Conservation (phyloP, 1,140 invertebrate genomes). For the Hydropsyche tenuis region DNA sequence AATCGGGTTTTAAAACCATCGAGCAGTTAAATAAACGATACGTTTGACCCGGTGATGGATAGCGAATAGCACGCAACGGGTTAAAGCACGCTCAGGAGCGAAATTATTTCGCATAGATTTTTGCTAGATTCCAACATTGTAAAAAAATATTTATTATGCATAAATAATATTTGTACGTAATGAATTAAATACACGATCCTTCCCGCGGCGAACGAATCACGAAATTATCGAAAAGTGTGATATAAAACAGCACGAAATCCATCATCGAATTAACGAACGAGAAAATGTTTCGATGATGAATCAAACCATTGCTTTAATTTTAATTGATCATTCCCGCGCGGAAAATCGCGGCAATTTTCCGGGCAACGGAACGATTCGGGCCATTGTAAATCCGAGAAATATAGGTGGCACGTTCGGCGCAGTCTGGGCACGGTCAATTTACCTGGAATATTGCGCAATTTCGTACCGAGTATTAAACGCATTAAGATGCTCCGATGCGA, state of each 20-base stretch:
- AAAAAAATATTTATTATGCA: no score
- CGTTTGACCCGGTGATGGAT: constrained; percentile 1
- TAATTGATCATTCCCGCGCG: no score
- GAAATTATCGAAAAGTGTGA: background rate
- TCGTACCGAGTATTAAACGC: constrained; percentile 43
- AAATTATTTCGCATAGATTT: no score
- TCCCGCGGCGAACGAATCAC: background rate
- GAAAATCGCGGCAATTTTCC: no score
- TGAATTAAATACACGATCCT: background rate
- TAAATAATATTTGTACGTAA: background rate
- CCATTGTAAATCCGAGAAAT: background rate
- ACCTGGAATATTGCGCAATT: constrained; percentile 34
- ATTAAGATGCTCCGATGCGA: constrained; percentile 47
- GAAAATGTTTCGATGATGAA: no score
- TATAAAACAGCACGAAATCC: background rate
- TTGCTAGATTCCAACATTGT: no score
- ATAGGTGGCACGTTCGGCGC: background rate
- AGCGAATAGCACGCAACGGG: constrained; percentile 9
- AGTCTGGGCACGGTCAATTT: constrained; percentile 37
- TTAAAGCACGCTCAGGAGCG: background rate
- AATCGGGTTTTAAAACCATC: constrained; percentile 24
- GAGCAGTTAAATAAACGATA: constrained; percentile 18
- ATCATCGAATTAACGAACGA: no score
- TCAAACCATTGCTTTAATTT: no score
- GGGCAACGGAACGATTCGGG: no score